Evolutionary conservation across 2,797 vertebrate genomes (phyloP).

Genomic region (Falco novaeseelandiae): DNA sequence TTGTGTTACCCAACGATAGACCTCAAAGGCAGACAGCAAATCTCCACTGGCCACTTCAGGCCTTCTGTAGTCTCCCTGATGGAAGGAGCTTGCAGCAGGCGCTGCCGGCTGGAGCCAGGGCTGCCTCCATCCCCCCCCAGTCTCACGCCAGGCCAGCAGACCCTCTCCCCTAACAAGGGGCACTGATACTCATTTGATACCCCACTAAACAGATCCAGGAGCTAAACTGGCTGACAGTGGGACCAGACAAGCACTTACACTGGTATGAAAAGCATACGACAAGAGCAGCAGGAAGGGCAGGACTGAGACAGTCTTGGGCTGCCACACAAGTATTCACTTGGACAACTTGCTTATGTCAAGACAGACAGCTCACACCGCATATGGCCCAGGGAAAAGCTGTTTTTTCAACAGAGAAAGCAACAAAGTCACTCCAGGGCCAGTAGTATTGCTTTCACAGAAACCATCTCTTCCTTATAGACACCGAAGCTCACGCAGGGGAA

Average conservation of each 20-base stretch:
- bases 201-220: background rate
- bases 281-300: background rate
- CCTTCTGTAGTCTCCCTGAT: background rate
- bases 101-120: background rate
- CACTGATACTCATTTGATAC: background rate
- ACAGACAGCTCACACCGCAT: fast-evolving
- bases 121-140: background rate
- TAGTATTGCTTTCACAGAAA: background rate
- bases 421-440: background rate
- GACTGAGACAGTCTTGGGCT: background rate
- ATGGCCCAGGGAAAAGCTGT: background rate
- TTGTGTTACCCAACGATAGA: background rate
- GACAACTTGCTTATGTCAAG: background rate
- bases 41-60: background rate
- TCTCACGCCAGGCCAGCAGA: background rate
- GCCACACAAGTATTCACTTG: background rate
- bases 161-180: background rate
- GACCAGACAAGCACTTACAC: background rate
- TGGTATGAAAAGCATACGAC: background rate
- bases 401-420: background rate
- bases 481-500: fast-evolving
- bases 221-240: background rate
- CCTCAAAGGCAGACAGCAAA: background rate
- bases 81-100: background rate
- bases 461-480: background rate